Base-by-base conservation (phyloP, 2,113 vertebrate species). In the Melanostigma gelatinosum region DNA sequence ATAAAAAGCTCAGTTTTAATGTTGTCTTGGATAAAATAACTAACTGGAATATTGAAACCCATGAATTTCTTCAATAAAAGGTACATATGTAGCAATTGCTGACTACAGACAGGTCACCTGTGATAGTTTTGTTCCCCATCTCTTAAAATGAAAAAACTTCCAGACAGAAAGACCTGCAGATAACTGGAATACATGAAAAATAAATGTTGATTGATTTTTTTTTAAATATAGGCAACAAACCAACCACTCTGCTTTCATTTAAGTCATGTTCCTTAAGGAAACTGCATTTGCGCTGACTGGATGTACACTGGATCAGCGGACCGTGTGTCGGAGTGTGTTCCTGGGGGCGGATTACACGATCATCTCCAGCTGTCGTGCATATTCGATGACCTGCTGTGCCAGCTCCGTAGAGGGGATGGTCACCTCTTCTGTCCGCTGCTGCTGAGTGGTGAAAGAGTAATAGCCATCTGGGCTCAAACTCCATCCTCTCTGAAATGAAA, bases 281-380 rank as follows among this genome's bases (percentile, higher is more conserved):
- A 76, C 61, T 55, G 62, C 67, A 57, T 79, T 42, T 54, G 78
- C 67, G 73, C 65, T 52, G 81, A 80, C 72, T 76, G 69, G 55
- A 70, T 80, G 68, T 79, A 64, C 66, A 46, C 46, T 61, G 83
- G 44, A 74, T 64, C 75, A 42, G 62, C 42, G 15, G 73, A 9
- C 75, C 84, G 77, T 84, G 72, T 79, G 77, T 78, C 22, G n/a
- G 73, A 85, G 70, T 83, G 80, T 73, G 85, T 74, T 92, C 79
- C 87, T 82, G 80, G 77, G 82, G 82, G 67, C 32, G 48, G 74
- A 85, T 91, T 96, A 98, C 91, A 98, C 97, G 74, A 98, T 98
- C 97, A 98, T 98, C 91, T 98, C 97, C 91, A 98, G 94, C 92
- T 98, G 97, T 75, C 96, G 94, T 66, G 97, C 97, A 22, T 97